Base-by-base conservation (phyloP, 2,888 invertebrate genomes). In the Volucella inflata region DNA sequence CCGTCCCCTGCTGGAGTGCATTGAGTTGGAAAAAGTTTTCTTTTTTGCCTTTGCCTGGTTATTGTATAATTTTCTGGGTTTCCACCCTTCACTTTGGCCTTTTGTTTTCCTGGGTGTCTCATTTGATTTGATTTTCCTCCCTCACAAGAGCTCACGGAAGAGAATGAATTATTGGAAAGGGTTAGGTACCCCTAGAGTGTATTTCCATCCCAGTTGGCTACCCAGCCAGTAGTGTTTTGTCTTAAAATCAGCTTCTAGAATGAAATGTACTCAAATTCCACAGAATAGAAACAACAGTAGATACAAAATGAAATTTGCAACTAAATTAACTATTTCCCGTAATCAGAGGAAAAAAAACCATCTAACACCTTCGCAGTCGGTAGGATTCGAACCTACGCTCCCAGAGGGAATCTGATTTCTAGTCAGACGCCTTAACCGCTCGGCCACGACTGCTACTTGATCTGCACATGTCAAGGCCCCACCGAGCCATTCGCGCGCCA, bases 371-470 rank as follows among this genome's bases (percentile, higher is more conserved):
- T 82, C 88, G 88, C 88, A 88, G 88, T 88, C 88, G 88, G 88
- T 88, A 88, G 88, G 88, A 88, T 88, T 88, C 87, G 88, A 88
- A 88, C 88, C 88, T 88, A 88, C 88, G 88, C 88, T 88, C 88
- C 88, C 88, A 88, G 85, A 85, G 85, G 85, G 85, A 85, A 85
- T 85, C 85, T 85, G 85, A 85, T 85, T 85, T 85, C 85, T 85
- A 85, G 85, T 85, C 85, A 85, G 85, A 85, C 85, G 85, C 85
- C 85, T 85, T 85, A 85, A 85, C 85, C 85, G 85, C 85, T 85
- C 85, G 85, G 88, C 88, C 85, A 87, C 85, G 85, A 87, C 85
- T 87, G 85, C 85, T 72, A 44, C 1, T 1, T 78, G 44, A 0
- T 3, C 0, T 21, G 2, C 1, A 0, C 0, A 0, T 46, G 48